phyloP scores from a whole-genome alignment of 2,113 vertebrate species.

The Corythoichthys intestinalis region DNA sequence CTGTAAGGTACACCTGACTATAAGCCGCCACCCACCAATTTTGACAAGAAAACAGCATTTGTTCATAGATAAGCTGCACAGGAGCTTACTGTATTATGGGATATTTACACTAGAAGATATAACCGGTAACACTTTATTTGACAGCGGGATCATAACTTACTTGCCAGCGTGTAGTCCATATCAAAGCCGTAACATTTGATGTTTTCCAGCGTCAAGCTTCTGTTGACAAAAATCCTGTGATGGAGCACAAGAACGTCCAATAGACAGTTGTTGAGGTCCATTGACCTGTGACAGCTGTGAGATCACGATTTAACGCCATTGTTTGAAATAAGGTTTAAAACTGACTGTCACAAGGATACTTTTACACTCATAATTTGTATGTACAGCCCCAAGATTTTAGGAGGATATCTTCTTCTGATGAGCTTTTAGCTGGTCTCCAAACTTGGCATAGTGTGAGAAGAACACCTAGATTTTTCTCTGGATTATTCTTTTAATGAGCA shows the following conservation, averaged over 20 bases:
- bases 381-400: background rate
- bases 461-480: too few relatives aligned
- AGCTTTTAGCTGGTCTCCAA: background rate
- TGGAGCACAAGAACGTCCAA: constrained; percentile 16
- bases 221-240: constrained; percentile 81
- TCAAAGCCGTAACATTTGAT: constrained; percentile 86
- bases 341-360: background rate
- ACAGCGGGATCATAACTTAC: constrained; percentile 46
- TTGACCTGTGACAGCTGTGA: background rate
- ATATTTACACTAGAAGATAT: too few relatives aligned
- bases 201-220: constrained; percentile 77
- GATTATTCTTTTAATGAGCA: too few relatives aligned
- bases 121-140: too few relatives aligned
- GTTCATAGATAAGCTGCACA: too few relatives aligned
- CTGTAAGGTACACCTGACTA: too few relatives aligned
- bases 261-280: background rate
- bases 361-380: background rate
- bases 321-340: background rate
- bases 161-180: constrained; percentile 85
- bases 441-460: too few relatives aligned
- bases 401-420: background rate
- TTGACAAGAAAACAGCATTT: too few relatives aligned
- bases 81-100: too few relatives aligned
- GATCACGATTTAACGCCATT: background rate
- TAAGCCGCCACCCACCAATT: too few relatives aligned